Evolutionary conservation across 1,140 invertebrate species (phyloP), one percentile per base, ranked within the genome.

Genomic region (Phocides pigmalion): DNA sequence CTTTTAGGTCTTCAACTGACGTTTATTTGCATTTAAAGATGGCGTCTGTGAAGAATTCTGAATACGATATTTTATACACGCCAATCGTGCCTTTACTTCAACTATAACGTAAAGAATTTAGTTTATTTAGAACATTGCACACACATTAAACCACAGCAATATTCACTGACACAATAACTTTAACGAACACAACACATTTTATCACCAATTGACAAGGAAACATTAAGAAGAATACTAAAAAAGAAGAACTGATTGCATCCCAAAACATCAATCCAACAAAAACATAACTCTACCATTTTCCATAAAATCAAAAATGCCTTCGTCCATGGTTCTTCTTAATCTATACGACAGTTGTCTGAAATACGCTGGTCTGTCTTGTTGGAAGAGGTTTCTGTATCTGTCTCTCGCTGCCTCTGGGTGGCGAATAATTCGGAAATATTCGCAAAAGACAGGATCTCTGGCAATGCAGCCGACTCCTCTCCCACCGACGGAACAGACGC

Each of bases 261-360:
- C 49, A 62, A 35, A 65, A 17, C 14, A 56, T 19, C 39, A 6
- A 28, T 12, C 1, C 12, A 32, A 12, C 19, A 4, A 6, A n/a
- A 11, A 19, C 11, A 53, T 19, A 37, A 53, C 49, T 28, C 47
- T 90, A 87, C 87, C 87, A 11, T 65, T 71, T 16, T 83, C 77
- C 17, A 85, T 53, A n/a, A 85, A 71, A 35, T 79, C 71, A 59
- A 51, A 70, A 0, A 90, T 63, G 8, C 79, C 83, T 3, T 76
- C 70, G 22, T 90, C 87, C 86, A 90, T 87, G 4, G 74, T 87
- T 22, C 87, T 79, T 22, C 87, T 76, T 11, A 89, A 6, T 20
- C 87, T 77, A 39, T 74, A 83, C 6, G 87, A 85, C 6, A 90
- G 51, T 19, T 77, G 73, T 19, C 81, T 77, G 41, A 87, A 87